Percentiles rank a stretch among this genome's conserved stretches.
phyloP scores from a whole-genome alignment of 2,888 invertebrate species.

The Meteorus cinctellus region DNA sequence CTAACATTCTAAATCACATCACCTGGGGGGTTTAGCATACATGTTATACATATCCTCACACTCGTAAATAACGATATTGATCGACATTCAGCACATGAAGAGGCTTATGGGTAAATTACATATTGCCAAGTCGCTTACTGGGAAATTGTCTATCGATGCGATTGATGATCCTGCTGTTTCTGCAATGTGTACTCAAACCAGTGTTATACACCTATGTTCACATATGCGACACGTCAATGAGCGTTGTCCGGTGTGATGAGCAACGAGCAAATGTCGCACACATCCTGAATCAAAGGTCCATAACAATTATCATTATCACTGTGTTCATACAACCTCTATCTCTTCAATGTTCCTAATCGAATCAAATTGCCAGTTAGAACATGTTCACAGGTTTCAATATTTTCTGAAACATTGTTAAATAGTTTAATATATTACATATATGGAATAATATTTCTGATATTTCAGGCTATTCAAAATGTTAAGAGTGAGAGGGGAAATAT shows the following conservation, averaged over 20 bases:
- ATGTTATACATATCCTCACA: neutral
- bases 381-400: too few species aligned
- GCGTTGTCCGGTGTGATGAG: conserved; percentile 9
- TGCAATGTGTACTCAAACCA: neutral
- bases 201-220: conserved; percentile 16
- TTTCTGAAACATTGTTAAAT: too few species aligned
- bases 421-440: too few species aligned
- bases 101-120: conserved; percentile 32
- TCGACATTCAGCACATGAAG: conserved; percentile 29
- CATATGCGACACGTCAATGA: conserved; percentile 17
- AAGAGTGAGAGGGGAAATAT: neutral
- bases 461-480: too few species aligned
- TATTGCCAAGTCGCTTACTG: conserved; percentile 19
- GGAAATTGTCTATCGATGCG: conserved; percentile 16
- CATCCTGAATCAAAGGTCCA: conserved; percentile 9
- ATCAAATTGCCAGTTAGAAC: neutral
- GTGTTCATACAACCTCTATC: neutral
- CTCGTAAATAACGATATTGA: conserved; percentile 2
- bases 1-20: neutral
- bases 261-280: conserved; percentile 25
- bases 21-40: neutral
- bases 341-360: neutral
- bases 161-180: conserved; percentile 28
- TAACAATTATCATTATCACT: conserved; percentile 3
- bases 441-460: too few species aligned